Conservation (phyloP, 2,797 vertebrate genomes). For the Oreochromis mossambicus region DNA sequence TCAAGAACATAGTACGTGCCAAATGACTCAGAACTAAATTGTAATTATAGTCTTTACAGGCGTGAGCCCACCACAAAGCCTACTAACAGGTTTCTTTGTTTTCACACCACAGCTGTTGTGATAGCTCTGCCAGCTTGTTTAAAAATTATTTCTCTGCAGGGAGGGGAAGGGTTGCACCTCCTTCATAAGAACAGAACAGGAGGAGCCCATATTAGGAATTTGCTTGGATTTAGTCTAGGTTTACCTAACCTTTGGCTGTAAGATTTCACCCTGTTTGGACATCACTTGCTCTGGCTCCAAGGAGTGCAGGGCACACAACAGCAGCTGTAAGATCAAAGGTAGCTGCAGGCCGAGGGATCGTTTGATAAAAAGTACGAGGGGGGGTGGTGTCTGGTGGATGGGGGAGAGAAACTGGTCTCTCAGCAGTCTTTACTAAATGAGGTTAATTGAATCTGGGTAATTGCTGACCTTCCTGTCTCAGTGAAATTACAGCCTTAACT, state of each 20-base stretch:
- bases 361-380: slow-evolving; percentile 50
- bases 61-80: slow-evolving; percentile 49
- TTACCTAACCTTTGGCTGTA: slow-evolving; percentile 30
- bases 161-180: slow-evolving; percentile 9
- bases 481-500: slow-evolving; percentile 78
- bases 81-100: slow-evolving; percentile 55
- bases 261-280: slow-evolving; percentile 30
- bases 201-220: background rate
- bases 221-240: slow-evolving; percentile 38
- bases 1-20: slow-evolving; percentile 34
- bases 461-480: slow-evolving; percentile 76
- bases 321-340: slow-evolving; percentile 58
- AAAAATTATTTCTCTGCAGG: slow-evolving; percentile 9
- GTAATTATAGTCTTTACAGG: slow-evolving; percentile 57
- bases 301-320: slow-evolving; percentile 47
- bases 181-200: background rate
- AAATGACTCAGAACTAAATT: slow-evolving; percentile 57
- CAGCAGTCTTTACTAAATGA: slow-evolving; percentile 75
- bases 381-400: background rate
- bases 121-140: slow-evolving; percentile 37
- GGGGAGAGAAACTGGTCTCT: slow-evolving; percentile 65
- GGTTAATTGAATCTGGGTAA: slow-evolving; percentile 80
- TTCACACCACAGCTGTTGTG: slow-evolving; percentile 50
- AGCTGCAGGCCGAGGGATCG: slow-evolving; percentile 32
- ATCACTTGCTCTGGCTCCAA: slow-evolving; percentile 37